These are phyloP conservation scores for Acanthosoma haemorrhoidale DNA, from an alignment of 2,888 invertebrate species.

Conservation along the genomic window DNA sequence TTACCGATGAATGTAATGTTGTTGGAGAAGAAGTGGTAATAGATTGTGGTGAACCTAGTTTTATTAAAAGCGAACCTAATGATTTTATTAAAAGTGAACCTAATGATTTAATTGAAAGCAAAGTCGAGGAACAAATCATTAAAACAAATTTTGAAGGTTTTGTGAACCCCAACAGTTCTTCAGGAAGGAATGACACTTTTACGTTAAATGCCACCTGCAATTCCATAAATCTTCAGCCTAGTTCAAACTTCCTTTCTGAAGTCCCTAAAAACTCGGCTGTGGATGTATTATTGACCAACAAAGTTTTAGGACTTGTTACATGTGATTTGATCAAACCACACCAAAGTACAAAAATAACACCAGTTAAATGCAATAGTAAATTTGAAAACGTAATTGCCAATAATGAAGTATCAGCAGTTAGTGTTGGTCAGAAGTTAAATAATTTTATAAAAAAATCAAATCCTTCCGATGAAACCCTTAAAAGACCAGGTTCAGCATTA, in stretches of 20 bases:
- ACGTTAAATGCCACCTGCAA: too few species aligned
- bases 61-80: background rate
- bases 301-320: too few species aligned
- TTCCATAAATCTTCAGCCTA: too few species aligned
- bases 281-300: too few species aligned
- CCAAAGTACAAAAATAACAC: too few species aligned
- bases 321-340: too few species aligned
- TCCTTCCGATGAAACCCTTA: background rate
- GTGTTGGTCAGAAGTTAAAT: background rate
- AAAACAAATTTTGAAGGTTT: background rate
- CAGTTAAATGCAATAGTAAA: too few species aligned
- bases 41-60: background rate
- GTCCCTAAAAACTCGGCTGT: too few species aligned
- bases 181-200: too few species aligned
- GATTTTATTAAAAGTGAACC: background rate
- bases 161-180: too few species aligned
- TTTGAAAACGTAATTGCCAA: too few species aligned
- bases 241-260: too few species aligned
- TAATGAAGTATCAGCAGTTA: background rate
- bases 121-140: background rate
- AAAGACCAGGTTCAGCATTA: background rate
- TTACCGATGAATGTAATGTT: slow-evolving; percentile 15
- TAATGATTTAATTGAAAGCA: background rate
- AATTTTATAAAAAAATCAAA: background rate
- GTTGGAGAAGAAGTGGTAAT: slow-evolving; percentile 19